Evolutionary conservation across 2,113 vertebrate species (phyloP).

Genomic region (Oxygymnocypris stewartii): DNA sequence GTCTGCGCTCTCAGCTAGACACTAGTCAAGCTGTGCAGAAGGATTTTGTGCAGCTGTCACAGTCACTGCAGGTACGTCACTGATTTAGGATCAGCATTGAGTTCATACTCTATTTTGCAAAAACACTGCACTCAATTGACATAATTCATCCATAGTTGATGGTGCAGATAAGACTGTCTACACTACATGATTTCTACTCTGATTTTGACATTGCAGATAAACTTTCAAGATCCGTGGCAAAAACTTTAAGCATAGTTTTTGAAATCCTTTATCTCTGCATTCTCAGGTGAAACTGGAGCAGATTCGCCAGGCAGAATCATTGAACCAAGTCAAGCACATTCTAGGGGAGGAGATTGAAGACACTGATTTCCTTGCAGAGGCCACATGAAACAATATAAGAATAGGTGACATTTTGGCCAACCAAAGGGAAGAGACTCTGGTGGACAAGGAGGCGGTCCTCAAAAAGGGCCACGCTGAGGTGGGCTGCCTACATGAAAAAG

Average conservation of each 20-base stretch:
- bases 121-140: background rate
- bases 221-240: background rate
- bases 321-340: conserved; percentile 80
- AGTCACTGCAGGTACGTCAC: conserved; percentile 81
- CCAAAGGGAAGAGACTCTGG: conserved; percentile 42
- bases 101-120: background rate
- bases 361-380: conserved; percentile 64
- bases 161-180: background rate
- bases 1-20: conserved; percentile 81
- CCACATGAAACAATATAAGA: conserved; percentile 66
- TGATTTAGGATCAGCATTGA: background rate
- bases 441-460: background rate
- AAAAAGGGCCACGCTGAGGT: conserved; percentile 7
- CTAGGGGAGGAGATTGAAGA: conserved; percentile 73
- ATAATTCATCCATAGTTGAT: background rate
- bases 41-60: conserved; percentile 88
- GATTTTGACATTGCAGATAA: background rate
- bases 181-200: background rate
- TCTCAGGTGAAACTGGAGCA: conserved; percentile 83
- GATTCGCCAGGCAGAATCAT: conserved; percentile 80
- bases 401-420: conserved; percentile 40
- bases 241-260: background rate
- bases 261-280: background rate
- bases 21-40: conserved; percentile 88
- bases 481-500: background rate